Evolutionary conservation across 92 coral and sea anemone genomes (phyloP).

Genomic region (Umimayanthus chanpuru): DNA sequence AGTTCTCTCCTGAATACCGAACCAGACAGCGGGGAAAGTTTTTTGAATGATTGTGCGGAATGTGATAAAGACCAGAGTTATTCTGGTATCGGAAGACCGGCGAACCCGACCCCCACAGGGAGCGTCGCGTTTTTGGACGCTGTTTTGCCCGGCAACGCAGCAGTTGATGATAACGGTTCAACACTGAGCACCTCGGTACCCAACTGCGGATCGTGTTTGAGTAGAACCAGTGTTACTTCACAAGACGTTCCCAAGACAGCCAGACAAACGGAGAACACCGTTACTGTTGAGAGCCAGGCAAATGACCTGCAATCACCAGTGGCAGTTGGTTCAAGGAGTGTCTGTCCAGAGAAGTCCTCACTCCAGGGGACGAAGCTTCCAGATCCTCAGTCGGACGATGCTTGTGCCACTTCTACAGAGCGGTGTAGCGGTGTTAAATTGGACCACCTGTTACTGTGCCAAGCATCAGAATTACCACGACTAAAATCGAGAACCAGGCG

Average conservation of each 20-base stretch:
- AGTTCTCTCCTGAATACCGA: neutral
- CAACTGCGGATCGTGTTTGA: neutral
- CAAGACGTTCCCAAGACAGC: neutral
- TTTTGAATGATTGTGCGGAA: neutral
- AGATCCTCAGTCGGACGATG: neutral
- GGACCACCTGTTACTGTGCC: neutral
- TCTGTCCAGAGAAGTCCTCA: neutral
- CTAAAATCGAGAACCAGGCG: slow-evolving; percentile 11
- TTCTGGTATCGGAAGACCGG: slow-evolving; percentile 1
- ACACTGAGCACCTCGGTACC: neutral
- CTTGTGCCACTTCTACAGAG: neutral
- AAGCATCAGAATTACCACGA: neutral
- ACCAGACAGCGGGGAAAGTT: neutral
- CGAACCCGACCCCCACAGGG: slow-evolving; percentile 35
- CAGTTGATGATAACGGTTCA: neutral
- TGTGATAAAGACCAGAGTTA: neutral
- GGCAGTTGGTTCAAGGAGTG: neutral
- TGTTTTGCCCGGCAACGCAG: neutral
- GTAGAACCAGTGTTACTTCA: neutral
- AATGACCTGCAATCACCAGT: neutral
- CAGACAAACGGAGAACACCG: neutral
- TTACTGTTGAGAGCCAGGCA: neutral
- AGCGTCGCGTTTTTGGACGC: neutral
- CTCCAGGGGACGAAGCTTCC: neutral
- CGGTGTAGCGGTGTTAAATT: no score